Base-by-base conservation (phyloP, 2,797 vertebrate species). In the Gymnothorax javanicus region DNA sequence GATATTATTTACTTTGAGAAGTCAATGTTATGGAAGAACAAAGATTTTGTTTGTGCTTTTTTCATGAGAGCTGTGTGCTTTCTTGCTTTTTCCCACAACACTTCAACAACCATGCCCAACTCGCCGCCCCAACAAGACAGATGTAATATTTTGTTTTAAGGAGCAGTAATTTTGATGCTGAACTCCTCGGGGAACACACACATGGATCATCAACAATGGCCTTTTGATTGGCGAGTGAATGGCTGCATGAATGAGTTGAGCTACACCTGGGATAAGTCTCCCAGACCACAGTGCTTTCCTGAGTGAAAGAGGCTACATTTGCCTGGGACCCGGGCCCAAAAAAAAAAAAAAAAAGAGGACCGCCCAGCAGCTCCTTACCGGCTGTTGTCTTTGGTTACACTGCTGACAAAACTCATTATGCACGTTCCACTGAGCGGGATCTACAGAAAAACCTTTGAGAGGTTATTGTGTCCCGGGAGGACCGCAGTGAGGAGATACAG, bases 391-490 rank as follows among this genome's bases (percentile, higher is more conserved):
- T 82, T 87, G 91, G 92, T 92, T 90, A 57, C 90, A 91, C 88
- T 87, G 27, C 87, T 88, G 90, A 91, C 91, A 93, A 88, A 93
- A 87, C 91, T 93, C 92, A 91, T 92, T 91, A 93, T 90, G 93
- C 89, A 91, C 91, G 92, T 93, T 92, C 91, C 91, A 73, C 88
- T 93, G 84, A 73, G 75, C 86, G 86, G 89, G 91, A 91, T 91
- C 90, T 90, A 88, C 91, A 90, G 90, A 94, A 94, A 95, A 93
- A 92, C 93, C 90, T 82, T 57, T 81, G 92, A 94, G 71, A 92
- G 91, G 92, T 95, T 94, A 91, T 92, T 95, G 94, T 93, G 94
- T 94, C 94, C 89, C 89, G 93, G 87, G 92, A 90, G 92, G 94
- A 88, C 86, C 0, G 87, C 89, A 92, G 89, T 89, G 56, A 86